Evolutionary conservation across 2,113 vertebrate species (phyloP).

Genomic region (Falco punctatus): DNA sequence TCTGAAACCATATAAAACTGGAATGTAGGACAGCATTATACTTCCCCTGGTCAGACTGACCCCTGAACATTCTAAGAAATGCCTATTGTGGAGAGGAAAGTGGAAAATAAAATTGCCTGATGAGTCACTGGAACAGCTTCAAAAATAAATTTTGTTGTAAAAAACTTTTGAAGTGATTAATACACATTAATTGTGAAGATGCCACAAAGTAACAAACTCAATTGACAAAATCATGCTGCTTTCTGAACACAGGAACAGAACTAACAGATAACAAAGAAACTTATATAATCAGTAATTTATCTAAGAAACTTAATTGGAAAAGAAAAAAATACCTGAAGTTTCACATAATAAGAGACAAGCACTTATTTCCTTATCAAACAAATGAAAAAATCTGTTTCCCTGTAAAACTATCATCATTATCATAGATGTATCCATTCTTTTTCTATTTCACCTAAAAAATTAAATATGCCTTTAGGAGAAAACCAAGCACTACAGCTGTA

Average conservation of each 20-base stretch:
- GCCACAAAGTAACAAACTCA: background rate
- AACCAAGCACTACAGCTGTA: background rate
- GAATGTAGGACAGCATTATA: background rate
- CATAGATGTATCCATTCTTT: background rate
- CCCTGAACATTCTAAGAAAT: slow-evolving; percentile 24
- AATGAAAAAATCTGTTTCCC: background rate
- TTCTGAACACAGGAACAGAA: background rate
- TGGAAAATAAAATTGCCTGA: slow-evolving; percentile 13
- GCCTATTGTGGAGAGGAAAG: slow-evolving; percentile 27
- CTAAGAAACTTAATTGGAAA: background rate
- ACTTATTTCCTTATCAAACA: background rate
- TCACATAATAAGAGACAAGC: background rate
- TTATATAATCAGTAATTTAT: background rate
- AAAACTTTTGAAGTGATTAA: slow-evolving; percentile 21
- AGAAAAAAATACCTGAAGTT: background rate
- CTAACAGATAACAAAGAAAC: background rate
- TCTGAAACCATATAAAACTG: slow-evolving; percentile 17
- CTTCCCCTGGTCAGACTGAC: slow-evolving; percentile 59
- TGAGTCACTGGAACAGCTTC: slow-evolving; percentile 25
- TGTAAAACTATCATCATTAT: background rate
- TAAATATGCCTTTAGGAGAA: background rate
- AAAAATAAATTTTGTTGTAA: slow-evolving; percentile 32
- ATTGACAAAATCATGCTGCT: slow-evolving; percentile 30
- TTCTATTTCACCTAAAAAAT: background rate
- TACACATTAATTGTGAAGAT: slow-evolving; percentile 25